Evolutionary conservation across 2,113 vertebrate species (phyloP), one percentile per base, ranked within the genome.

Genomic region (Hemicordylus capensis): DNA sequence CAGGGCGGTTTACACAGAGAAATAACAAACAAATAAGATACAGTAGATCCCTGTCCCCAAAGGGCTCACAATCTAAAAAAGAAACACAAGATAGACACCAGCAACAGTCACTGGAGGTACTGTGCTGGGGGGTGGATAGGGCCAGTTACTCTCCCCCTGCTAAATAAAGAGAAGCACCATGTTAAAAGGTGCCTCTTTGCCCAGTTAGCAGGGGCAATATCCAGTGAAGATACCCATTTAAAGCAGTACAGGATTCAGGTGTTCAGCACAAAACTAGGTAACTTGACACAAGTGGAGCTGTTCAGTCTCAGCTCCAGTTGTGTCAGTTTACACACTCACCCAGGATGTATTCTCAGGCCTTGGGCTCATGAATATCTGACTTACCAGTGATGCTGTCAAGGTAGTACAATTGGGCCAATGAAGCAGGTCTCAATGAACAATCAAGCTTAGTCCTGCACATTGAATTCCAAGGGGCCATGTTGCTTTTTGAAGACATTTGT

Each of bases 401-500:
- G 42, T 14, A 11, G 26, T 48, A n/a, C 63, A 72, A 82, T n/a
- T 15, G 4, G 6, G 51, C 51, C 31, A 58, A 81, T 87, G 69
- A 39, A 15, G 34, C 69, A 44, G 24, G 80, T 75, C 61, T 76
- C 31, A 81, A 75, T 26, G 22, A 84, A 59, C 6, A n/a, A 44
- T 84, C 70, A 74, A 58, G 54, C 78, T n/a, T 42, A 64, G 51
- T n/a, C 58, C 83, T 72, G 69, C 10, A 58, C 22, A 73, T 66
- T 11, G 26, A 54, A 67, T 76, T 48, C 67, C 59, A 80, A 80
- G 67, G 84, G 87, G 86, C 89, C 58, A 28, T 58, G 86, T n/a
- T 61, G 79, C 70, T 89, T 74, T 37, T 44, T 59, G 42, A 26
- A 4, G 34, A n/a, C 76, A 61, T 19, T 28, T 58, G 39, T 69